Evolutionary conservation across 2,797 vertebrate species (phyloP), one percentile per base, ranked within the genome.

Genomic region (Antrozous pallidus): DNA sequence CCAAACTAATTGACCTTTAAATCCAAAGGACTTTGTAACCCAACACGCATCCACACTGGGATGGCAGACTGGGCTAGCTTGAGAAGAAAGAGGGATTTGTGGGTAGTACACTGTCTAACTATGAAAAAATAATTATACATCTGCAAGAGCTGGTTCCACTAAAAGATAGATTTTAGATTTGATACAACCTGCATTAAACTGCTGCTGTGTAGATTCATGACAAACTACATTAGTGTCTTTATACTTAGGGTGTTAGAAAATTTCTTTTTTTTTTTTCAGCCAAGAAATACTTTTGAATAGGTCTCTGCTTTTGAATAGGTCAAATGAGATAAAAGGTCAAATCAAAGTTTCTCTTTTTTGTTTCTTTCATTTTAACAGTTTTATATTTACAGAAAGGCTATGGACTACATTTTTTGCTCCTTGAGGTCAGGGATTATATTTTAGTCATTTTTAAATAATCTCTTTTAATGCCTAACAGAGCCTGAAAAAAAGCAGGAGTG

Each of bases 21-120:
- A 96, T 96, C 61, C 92, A 96, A 91, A 97, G 90, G 88, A 96
- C 93, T 90, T 93, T 90, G 91, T 93, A 95, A 92, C 51, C 70
- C 47, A 56, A 95, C 94, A 67, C 28, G 56, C 56, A 31, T 70
- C 17, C 56, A 51, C 81, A 14, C 54, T 77, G 84, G 56, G 56
- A 83, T 28, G 61, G 40, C 69, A 95, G 83, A 8, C 63, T 88
- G 36, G 5, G 13, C 33, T 80, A 42, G n/a, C 12, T 38, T 73
- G 38, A 45, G 26, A 70, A 70, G 42, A 70, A 82, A 71, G 1
- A 49, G 26, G 33, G 16, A 18, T 82, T 75, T 82, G 49, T 22
- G 80, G 26, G 49, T 78, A 13, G 16, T 74, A 18, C 14, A 45
- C 11, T 85, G 58, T 42, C 11, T 86, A 94, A 73, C 54, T 69